These are phyloP conservation scores for Propithecus coquereli DNA, from an alignment of 2,113 vertebrate genomes.

Conservation along the genomic window DNA sequence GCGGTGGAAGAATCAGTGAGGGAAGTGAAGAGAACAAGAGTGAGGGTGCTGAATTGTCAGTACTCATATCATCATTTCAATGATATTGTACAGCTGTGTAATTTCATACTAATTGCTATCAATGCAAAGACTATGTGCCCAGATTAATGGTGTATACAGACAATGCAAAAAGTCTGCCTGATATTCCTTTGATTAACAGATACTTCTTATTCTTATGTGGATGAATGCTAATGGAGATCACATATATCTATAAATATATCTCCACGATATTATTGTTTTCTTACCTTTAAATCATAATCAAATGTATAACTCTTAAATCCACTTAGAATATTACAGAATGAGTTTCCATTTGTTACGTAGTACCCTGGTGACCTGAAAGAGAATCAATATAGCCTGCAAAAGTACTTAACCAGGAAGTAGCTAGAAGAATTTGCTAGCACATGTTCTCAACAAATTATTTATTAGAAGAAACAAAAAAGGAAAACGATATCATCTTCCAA, in stretches of 20 bases:
- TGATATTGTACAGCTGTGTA: not conserved
- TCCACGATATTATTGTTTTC: not conserved
- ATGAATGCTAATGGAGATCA: not conserved
- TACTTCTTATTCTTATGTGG: not conserved
- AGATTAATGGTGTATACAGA: not conserved
- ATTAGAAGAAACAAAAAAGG: not conserved
- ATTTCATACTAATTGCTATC: not conserved
- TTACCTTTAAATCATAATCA: conserved; percentile 21
- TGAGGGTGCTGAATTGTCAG: not conserved
- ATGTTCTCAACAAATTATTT: not conserved
- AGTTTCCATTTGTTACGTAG: conserved; percentile 44
- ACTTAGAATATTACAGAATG: conserved; percentile 25
- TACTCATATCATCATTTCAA: not conserved
- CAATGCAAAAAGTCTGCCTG: not conserved
- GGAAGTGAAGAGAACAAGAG: not conserved
- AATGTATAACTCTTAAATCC: not conserved
- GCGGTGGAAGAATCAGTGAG: not conserved
- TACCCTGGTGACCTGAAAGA: not conserved
- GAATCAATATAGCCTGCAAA: conserved; percentile 31
- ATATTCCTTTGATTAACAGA: not conserved
- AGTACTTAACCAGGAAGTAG: not conserved
- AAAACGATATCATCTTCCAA: not conserved
- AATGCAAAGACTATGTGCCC: not conserved
- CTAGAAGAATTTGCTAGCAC: not conserved
- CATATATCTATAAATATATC: not conserved